Base-by-base conservation (phyloP, 2,888 invertebrate species). In the Linhomoeus sp. region DNA sequence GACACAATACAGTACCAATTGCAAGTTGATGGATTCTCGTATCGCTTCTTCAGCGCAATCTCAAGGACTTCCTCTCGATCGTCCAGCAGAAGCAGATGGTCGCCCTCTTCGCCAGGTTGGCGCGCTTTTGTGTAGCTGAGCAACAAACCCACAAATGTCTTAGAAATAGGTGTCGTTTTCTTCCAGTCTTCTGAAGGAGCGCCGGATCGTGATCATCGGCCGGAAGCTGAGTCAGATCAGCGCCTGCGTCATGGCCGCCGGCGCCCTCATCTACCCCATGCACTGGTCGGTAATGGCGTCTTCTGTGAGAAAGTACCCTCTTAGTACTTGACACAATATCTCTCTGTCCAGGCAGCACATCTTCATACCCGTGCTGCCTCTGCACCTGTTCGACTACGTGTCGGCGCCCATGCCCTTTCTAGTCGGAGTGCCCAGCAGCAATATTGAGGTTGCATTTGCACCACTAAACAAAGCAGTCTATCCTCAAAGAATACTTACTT, bases 31-130 rank as follows among this genome's bases (percentile, higher is more conserved):
- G 9, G 33, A 12, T 33, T 12, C 15, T 33, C 9, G 33, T 15
- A 9, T 33, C 24, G 24, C 19, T 42, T 43, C 52, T 65, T 64
- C 73, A 90, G 90, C 79, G 85, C 66, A 92, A 90, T 69, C 73
- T 97, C 57, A 86, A 85, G 52, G 86, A 94, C 67, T 97, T 92
- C 74, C 94, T 85, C 71, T 90, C 85, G 70, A 92, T 92, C n/a
- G 79, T 92, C 56, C 85, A 87, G 66, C 75, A 80, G 45, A 78
- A 79, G 64, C 87, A 86, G 64, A 94, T 94, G 94, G 82, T 90
- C 66, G 77, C 79, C 15, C 74, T 97, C 53, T 92, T 92, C 74
- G 87, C 90, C 24, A 86, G 69, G 71, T 71, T 53, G 54, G 55
- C 49, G 20, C 29, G 29, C 12, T 29, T 5, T 29, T 29, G 29